Evolutionary conservation across 2,113 vertebrate genomes (phyloP).

Genomic region (Bucco capensis): DNA sequence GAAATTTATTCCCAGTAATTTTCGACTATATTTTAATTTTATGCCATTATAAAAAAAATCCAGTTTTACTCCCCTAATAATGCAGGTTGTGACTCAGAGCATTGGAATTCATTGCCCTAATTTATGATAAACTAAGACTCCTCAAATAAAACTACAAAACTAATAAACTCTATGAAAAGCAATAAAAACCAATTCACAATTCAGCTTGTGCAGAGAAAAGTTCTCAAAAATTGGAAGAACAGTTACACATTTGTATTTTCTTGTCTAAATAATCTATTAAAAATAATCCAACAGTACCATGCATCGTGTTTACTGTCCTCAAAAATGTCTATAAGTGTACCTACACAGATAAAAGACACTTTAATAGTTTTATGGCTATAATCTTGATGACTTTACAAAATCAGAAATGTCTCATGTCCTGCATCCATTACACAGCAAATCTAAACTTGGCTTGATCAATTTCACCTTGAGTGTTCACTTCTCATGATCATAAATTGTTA

Average conservation of each 20-base stretch:
- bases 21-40: background rate
- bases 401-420: too few species aligned
- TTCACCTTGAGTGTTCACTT: too few species aligned
- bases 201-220: background rate
- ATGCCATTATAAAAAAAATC: background rate
- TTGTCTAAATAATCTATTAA: background rate
- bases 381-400: background rate
- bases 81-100: background rate
- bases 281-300: background rate
- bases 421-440: too few species aligned
- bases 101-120: background rate
- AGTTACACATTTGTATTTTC: background rate
- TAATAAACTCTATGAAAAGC: background rate
- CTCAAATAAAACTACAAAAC: background rate
- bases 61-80: background rate
- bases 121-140: background rate
- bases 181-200: background rate
- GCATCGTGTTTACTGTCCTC: background rate
- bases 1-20: background rate
- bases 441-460: too few species aligned
- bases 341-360: background rate
- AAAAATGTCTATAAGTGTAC: background rate
- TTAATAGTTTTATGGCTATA: background rate
- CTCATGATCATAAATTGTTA: too few species aligned
- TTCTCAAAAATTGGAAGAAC: background rate